phyloP scores from a whole-genome alignment of 2,888 invertebrate species.

The Alloplasta piceator region DNA sequence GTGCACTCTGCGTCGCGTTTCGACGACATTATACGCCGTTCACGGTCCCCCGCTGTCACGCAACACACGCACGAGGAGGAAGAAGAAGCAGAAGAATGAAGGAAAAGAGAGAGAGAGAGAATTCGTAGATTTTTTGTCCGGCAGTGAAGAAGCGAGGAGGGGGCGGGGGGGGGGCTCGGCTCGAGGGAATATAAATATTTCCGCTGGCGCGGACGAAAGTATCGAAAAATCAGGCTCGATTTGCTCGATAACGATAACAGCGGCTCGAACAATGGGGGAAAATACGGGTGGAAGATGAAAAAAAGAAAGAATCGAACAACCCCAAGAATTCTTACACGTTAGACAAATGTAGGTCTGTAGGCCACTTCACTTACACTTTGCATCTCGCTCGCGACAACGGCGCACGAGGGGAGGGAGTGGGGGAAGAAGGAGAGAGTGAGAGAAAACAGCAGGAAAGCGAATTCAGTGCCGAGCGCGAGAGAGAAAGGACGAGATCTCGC shows the following conservation, averaged over 20 bases:
- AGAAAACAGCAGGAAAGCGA: not conserved
- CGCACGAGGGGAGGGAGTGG: constrained; percentile 6
- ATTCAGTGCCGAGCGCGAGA: constrained; percentile 8
- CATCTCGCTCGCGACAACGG: constrained; percentile 84
- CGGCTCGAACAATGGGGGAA: not conserved
- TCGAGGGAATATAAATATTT: not conserved
- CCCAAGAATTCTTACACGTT: constrained; percentile 81
- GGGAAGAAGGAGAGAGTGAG: constrained; percentile 46
- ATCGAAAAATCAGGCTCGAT: too few relatives aligned
- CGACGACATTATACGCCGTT: constrained; percentile 53
- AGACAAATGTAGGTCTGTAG: constrained; percentile 94
- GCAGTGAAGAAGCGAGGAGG: constrained; percentile 25
- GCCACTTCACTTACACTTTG: constrained; percentile 94
- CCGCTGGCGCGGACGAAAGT: too few relatives aligned
- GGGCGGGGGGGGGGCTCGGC: not conserved
- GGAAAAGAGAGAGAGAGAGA: constrained; percentile 31
- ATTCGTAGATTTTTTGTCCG: constrained; percentile 34
- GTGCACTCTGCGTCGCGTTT: constrained; percentile 52
- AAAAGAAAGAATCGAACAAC: constrained; percentile 49
- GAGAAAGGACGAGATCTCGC: constrained; percentile 33
- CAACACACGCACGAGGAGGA: constrained; percentile 5
- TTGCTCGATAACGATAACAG: too few relatives aligned
- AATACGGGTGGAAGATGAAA: constrained; percentile 8
- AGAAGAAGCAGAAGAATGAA: not conserved
- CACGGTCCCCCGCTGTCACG: constrained; percentile 28